Conservation (phyloP, 2,113 vertebrate genomes). For the Catharus bicknelli region DNA sequence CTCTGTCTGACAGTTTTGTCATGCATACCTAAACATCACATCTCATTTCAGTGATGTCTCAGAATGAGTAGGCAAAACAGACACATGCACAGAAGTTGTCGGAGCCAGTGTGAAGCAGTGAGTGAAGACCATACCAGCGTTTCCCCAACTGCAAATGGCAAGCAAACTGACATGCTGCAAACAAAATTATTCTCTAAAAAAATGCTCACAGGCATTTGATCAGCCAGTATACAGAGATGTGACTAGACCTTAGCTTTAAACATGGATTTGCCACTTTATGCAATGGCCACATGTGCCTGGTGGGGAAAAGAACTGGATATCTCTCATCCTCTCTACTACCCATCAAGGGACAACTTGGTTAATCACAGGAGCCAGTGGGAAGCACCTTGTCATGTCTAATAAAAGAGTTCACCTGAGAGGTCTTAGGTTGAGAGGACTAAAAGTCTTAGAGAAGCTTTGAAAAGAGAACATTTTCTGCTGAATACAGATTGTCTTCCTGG, state of each 20-base stretch:
- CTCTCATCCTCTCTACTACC: neutral
- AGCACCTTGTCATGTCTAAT: neutral
- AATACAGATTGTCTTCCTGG: neutral
- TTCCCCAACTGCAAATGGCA: neutral
- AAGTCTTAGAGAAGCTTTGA: neutral
- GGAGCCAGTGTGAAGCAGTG: neutral
- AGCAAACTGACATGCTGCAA: neutral
- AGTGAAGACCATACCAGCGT: neutral
- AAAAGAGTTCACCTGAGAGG: neutral
- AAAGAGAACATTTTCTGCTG: neutral
- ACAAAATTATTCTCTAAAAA: neutral
- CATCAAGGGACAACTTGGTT: neutral
- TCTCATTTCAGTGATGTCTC: neutral
- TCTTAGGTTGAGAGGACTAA: neutral
- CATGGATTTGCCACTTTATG: neutral
- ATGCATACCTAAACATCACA: neutral
- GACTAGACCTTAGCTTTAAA: neutral
- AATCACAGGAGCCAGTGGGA: neutral
- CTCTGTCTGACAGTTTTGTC: neutral
- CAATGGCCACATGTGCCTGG: neutral
- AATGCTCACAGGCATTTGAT: rapidly evolving
- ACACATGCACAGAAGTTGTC: neutral
- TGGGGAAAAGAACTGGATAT: neutral
- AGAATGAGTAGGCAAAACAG: neutral
- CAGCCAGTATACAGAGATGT: neutral